These are phyloP conservation scores for Drosophila rellima DNA, from an alignment of 2,888 invertebrate genomes.

Conservation along the genomic window DNA sequence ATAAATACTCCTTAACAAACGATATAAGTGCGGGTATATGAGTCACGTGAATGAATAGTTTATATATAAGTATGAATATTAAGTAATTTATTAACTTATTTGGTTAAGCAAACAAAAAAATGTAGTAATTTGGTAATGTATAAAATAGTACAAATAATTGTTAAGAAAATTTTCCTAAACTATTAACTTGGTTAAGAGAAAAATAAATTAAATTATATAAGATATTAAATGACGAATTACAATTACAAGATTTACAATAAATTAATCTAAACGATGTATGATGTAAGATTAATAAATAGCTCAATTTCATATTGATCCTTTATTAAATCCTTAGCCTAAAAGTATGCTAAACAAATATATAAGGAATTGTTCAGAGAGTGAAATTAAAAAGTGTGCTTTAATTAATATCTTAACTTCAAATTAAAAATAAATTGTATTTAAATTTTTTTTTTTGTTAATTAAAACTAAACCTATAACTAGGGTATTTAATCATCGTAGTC, in stretches of 20 bases:
- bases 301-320: neutral
- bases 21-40: conserved; percentile 8
- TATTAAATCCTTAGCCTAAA: neutral
- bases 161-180: too few species aligned
- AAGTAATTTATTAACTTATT: neutral
- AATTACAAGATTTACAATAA: neutral
- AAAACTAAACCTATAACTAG: neutral
- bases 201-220: too few species aligned
- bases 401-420: too few species aligned
- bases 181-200: too few species aligned
- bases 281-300: too few species aligned
- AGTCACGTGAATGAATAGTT: neutral
- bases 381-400: neutral
- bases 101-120: neutral
- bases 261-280: neutral
- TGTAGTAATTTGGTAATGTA: neutral
- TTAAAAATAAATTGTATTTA: neutral
- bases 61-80: neutral
- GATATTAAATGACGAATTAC: too few species aligned
- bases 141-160: too few species aligned
- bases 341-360: neutral
- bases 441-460: neutral
- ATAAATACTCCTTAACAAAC: conserved; percentile 33
- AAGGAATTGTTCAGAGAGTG: neutral
- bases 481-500: neutral